phyloP scores from a whole-genome alignment of 2,888 invertebrate genomes.

The Polylopha cassiicola region DNA sequence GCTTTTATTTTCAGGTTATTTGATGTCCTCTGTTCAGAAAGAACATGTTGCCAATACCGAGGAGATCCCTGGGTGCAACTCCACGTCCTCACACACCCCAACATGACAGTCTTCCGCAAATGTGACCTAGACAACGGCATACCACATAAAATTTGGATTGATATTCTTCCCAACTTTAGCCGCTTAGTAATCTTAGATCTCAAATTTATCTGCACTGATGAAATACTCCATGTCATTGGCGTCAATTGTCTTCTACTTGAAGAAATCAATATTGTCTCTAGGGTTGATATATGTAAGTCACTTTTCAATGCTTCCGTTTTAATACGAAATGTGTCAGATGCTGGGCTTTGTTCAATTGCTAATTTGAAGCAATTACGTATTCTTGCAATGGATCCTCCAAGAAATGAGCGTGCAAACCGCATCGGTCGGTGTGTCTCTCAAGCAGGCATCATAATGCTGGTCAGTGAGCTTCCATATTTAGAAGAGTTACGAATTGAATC shows the following conservation, averaged over 20 bases:
- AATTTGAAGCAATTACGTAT: constrained; percentile 60
- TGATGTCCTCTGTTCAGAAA: constrained; percentile 70
- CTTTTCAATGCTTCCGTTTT: constrained; percentile 68
- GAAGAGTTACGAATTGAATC: constrained; percentile 69
- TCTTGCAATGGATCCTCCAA: constrained; percentile 67
- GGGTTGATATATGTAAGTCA: constrained; percentile 67
- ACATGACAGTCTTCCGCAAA: constrained; percentile 67
- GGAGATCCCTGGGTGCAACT: constrained; percentile 68
- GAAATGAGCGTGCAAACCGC: constrained; percentile 60
- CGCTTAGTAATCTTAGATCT: constrained; percentile 64
- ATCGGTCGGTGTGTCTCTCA: constrained; percentile 68
- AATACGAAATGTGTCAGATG: constrained; percentile 67
- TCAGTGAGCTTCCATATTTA: constrained; percentile 58
- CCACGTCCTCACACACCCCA: constrained; percentile 61
- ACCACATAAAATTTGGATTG: constrained; percentile 62
- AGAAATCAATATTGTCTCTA: constrained; percentile 70
- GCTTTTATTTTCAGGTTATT: constrained; percentile 61
- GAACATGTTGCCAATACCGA: constrained; percentile 59
- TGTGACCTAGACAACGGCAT: constrained; percentile 65
- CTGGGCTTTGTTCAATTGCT: constrained; percentile 55
- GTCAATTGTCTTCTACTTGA: constrained; percentile 56
- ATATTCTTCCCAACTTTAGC: constrained; percentile 51
- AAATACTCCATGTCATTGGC: constrained; percentile 65
- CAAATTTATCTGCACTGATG: constrained; percentile 72
- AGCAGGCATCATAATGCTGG: constrained; percentile 60